A percentile compares a stretch with the other conserved stretches of the same genome.
phyloP scores from a whole-genome alignment of 2,113 vertebrate genomes.

The Anser brachyrhynchus region DNA sequence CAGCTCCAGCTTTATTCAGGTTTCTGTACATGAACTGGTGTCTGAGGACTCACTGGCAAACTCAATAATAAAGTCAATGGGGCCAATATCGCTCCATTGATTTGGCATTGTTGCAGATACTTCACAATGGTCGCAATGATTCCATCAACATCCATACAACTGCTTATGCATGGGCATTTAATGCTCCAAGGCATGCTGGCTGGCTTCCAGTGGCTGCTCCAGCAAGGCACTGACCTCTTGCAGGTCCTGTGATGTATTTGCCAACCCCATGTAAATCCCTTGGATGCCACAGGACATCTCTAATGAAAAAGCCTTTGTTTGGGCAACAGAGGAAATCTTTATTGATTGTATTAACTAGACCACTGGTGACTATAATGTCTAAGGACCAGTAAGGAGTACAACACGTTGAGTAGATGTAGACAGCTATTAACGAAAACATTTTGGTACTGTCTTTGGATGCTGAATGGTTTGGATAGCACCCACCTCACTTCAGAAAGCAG shows the following conservation, averaged over 20 bases:
- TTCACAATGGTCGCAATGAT: not conserved
- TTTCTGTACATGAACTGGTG: not conserved
- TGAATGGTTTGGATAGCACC: accelerated
- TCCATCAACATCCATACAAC: not conserved
- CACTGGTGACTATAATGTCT: not conserved
- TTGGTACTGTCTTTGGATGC: not conserved
- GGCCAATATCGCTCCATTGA: not conserved
- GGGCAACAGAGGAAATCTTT: not conserved
- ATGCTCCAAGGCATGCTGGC: not conserved
- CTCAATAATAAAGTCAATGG: not conserved
- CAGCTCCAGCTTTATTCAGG: not conserved
- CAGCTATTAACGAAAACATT: not conserved
- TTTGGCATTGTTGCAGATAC: not conserved
- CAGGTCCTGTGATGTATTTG: not conserved
- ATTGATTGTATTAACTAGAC: not conserved
- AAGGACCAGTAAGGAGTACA: not conserved
- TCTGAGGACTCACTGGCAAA: not conserved
- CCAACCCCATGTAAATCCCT: not conserved
- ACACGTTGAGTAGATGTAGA: not conserved
- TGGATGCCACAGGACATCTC: not conserved
- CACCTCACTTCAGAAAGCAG: not conserved
- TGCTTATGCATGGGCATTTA: not conserved
- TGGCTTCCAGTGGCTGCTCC: not conserved
- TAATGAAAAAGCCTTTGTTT: not conserved
- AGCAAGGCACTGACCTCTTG: not conserved